phyloP scores from a whole-genome alignment of 2,113 vertebrate genomes.

The Bufo gargarizans region DNA sequence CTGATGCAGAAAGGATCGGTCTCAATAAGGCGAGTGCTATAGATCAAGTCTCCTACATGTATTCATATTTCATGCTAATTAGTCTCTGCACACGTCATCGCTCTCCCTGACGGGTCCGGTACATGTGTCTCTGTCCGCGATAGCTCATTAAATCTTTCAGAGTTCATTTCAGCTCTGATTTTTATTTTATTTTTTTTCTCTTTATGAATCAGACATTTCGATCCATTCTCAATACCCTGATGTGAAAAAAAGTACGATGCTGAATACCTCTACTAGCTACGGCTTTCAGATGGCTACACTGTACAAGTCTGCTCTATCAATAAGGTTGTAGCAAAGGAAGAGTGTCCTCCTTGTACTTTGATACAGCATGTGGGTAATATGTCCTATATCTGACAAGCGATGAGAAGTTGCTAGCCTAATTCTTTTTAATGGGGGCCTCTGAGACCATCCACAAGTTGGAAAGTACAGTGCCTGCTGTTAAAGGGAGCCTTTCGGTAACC shows the following conservation, averaged over 20 bases:
- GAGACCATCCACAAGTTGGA: constrained; percentile 59
- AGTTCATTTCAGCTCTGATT: constrained; percentile 73
- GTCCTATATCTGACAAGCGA: constrained; percentile 60
- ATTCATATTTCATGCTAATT: constrained; percentile 81
- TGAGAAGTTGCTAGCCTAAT: constrained; percentile 59
- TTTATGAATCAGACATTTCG: constrained; percentile 64
- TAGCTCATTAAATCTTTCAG: constrained; percentile 79
- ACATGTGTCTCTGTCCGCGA: constrained; percentile 77
- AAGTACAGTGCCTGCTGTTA: constrained; percentile 50
- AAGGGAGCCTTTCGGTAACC: constrained; percentile 49
- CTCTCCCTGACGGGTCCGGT: constrained; percentile 70
- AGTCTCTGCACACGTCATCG: constrained; percentile 69
- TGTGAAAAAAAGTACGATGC: constrained; percentile 1
- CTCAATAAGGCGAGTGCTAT: constrained; percentile 68
- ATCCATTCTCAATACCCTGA: constrained; percentile 60
- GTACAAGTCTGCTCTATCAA: constrained; percentile 48
- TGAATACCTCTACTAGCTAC: constrained; percentile 52
- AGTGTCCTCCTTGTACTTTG: constrained; percentile 55
- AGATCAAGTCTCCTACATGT: constrained; percentile 73
- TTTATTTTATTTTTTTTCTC: constrained; percentile 61
- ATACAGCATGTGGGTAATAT: constrained; percentile 58
- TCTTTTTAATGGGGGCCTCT: constrained; percentile 65
- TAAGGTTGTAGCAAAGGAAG: constrained; percentile 58
- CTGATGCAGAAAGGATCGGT: constrained; percentile 64
- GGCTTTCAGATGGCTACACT: constrained; percentile 7